Conservation (phyloP, 1,140 invertebrate species). For the Bombus superbus region DNA sequence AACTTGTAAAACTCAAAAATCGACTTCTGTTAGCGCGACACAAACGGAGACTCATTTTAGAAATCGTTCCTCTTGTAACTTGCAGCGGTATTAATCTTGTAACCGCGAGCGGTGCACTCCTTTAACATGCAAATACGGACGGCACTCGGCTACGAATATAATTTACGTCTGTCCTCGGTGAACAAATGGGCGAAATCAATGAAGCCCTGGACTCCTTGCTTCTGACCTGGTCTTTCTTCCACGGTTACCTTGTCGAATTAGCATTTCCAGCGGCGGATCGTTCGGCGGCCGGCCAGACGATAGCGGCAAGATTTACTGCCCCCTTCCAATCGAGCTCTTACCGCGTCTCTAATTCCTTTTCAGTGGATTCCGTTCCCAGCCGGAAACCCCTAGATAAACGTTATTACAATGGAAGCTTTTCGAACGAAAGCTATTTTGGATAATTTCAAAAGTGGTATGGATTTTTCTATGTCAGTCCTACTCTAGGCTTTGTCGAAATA, state of each 20-base stretch:
- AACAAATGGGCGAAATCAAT: constrained; percentile 48
- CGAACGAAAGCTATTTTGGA: background rate
- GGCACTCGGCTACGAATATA: constrained; percentile 38
- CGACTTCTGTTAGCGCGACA: background rate
- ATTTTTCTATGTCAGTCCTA: background rate
- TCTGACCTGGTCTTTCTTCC: constrained; percentile 17
- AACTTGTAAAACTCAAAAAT: too few relatives aligned
- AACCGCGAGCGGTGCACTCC: constrained; percentile 9
- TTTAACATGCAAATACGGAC: constrained; percentile 50
- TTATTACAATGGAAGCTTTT: background rate
- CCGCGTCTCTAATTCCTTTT: constrained; percentile 6
- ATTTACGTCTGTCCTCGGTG: constrained; percentile 45
- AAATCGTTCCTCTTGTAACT: background rate
- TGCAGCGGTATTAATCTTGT: constrained; percentile 38
- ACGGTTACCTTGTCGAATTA: constrained; percentile 43
- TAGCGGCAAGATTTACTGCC: constrained; percentile 32
- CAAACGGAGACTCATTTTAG: background rate
- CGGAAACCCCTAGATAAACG: background rate
- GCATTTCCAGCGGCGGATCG: constrained; percentile 35
- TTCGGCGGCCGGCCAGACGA: background rate
- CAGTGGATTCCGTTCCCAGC: constrained; percentile 1
- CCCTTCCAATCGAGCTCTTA: too few relatives aligned
- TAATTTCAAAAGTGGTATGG: background rate
- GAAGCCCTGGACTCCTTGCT: constrained; percentile 30
- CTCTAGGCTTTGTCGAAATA: background rate